phyloP scores from a whole-genome alignment of 2,113 vertebrate species.

The Trogon melanurus region DNA sequence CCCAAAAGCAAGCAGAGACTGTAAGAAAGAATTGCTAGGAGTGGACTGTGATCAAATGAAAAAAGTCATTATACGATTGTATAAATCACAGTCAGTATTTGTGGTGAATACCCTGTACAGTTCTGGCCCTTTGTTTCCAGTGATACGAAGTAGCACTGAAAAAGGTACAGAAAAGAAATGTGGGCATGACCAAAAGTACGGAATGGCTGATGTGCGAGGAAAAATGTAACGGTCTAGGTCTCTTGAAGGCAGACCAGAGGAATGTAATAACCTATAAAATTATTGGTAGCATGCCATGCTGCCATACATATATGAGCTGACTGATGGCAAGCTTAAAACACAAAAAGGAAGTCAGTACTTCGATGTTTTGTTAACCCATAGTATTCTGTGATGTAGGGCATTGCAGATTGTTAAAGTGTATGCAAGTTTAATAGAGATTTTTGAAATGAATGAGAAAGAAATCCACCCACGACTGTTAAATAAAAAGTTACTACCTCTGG shows the following conservation, averaged over 20 bases:
- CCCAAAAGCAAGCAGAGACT: neutral
- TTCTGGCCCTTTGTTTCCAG: neutral
- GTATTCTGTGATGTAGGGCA: neutral
- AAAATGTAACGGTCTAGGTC: neutral
- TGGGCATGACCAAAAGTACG: neutral
- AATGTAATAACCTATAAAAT: neutral
- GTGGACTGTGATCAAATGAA: neutral
- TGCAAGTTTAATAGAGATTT: neutral
- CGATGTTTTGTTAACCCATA: neutral
- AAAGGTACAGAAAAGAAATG: neutral
- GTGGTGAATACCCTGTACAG: neutral
- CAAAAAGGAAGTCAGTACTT: neutral
- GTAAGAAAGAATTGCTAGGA: neutral
- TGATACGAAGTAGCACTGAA: neutral
- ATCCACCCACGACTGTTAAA: neutral
- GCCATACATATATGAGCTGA: neutral
- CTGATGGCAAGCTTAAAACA: neutral
- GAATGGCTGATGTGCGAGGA: neutral
- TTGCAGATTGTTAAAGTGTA: neutral
- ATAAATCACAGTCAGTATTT: neutral
- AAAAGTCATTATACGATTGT: neutral
- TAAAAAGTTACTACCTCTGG: neutral
- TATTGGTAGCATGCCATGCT: neutral
- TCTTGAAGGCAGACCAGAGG: neutral
- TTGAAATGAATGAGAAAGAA: neutral